phyloP scores from a whole-genome alignment of 2,113 vertebrate genomes.

The Lophotis ruficrista region DNA sequence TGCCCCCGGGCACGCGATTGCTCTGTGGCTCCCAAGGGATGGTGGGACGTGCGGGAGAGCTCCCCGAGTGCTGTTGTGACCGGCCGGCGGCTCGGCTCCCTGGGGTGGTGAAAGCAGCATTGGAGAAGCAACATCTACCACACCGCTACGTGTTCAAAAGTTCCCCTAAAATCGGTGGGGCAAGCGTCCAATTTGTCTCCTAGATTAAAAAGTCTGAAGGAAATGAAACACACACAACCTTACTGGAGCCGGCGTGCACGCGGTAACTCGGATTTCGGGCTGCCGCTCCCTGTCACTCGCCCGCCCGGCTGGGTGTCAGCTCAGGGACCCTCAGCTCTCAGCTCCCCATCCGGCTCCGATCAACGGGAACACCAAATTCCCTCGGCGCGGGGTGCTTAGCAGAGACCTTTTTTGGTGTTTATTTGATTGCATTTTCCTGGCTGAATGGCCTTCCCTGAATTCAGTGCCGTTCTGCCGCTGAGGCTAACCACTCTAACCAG shows the following conservation, averaged over 20 bases:
- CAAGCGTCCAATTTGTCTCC: not conserved
- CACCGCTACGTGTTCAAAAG: not conserved
- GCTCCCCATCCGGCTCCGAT: not conserved
- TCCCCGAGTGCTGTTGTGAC: rapidly evolving
- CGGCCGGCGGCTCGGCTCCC: rapidly evolving
- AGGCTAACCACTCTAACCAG: not conserved
- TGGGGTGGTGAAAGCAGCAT: not conserved
- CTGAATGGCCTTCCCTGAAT: not conserved
- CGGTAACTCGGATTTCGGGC: not conserved
- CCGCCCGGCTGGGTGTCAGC: not conserved
- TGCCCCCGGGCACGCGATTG: not conserved
- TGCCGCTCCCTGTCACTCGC: not conserved
- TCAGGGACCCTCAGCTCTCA: not conserved
- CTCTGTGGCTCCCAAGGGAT: not conserved
- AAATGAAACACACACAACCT: not conserved
- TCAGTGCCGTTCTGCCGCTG: not conserved
- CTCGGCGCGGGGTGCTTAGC: not conserved
- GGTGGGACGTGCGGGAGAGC: not conserved
- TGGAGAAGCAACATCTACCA: not conserved
- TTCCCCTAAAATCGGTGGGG: not conserved
- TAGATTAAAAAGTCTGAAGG: not conserved
- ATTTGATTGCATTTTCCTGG: not conserved
- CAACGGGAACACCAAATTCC: not conserved
- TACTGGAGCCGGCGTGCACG: rapidly evolving
- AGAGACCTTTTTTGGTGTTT: not conserved